These are phyloP conservation scores for Etheostoma cragini DNA, from an alignment of 2,113 vertebrate genomes.

Conservation along the genomic window DNA sequence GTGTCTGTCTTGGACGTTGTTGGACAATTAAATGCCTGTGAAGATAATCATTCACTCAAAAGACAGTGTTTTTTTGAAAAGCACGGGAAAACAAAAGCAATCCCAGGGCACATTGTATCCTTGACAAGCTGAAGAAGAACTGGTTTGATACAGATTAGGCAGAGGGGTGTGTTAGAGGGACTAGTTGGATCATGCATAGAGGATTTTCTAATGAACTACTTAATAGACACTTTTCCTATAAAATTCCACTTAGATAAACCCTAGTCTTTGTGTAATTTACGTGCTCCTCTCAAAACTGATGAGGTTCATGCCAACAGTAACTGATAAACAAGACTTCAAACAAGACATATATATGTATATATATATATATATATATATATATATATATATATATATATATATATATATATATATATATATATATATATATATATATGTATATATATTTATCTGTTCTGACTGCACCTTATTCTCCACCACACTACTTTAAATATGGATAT, in stretches of 20 bases:
- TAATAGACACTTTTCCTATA: background rate
- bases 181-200: no score
- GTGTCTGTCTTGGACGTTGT: conserved; percentile 11
- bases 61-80: background rate
- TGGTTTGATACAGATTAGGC: background rate
- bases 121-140: conserved; percentile 6
- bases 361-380: no score
- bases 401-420: no score
- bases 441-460: no score
- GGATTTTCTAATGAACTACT: background rate
- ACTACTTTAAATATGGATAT: no score
- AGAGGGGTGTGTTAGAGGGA: background rate
- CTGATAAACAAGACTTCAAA: background rate
- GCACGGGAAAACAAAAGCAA: background rate
- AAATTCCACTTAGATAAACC: background rate
- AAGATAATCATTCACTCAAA: conserved; percentile 18
- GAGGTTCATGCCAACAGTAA: background rate
- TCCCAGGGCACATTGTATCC: background rate
- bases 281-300: background rate
- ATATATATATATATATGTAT: no score
- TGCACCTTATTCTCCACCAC: no score
- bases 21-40: conserved; percentile 35
- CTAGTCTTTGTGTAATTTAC: background rate
- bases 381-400: no score
- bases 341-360: no score